A percentile compares a stretch with the other conserved stretches of the same genome.
Conservation (phyloP, 2,113 vertebrate genomes). For the Trichomycterus rosablanca region DNA sequence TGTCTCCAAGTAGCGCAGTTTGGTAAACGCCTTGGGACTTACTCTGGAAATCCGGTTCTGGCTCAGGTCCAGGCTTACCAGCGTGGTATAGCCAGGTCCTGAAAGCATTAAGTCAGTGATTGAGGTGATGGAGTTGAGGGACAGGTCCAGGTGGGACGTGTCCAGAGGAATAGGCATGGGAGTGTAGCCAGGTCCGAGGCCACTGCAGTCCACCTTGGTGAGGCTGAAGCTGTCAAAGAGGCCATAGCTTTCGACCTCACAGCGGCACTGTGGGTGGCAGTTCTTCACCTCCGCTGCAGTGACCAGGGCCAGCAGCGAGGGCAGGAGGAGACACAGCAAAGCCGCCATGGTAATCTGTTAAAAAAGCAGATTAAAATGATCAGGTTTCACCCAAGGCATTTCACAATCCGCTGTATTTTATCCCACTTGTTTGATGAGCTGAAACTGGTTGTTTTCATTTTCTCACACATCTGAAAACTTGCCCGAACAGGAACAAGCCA, state of each 20-base stretch:
- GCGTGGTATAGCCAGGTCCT: conserved; percentile 94
- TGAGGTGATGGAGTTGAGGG: conserved; percentile 78
- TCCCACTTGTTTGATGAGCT: no score
- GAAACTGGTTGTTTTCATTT: no score
- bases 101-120: conserved; percentile 82
- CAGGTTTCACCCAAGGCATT: no score
- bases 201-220: conserved; percentile 87
- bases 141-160: conserved; percentile 87
- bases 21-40: conserved; percentile 76
- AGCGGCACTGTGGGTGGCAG: conserved; percentile 85
- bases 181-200: conserved; percentile 72
- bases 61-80: conserved; percentile 88
- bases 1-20: conserved; percentile 88
- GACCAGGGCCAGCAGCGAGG: conserved; percentile 45
- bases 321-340: conserved; percentile 53
- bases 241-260: conserved; percentile 91
- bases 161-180: conserved; percentile 89
- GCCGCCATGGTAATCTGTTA: conserved; percentile 58
- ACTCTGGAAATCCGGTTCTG: conserved; percentile 79
- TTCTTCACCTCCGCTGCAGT: conserved; percentile 60
- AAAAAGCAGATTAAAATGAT: conserved; percentile 23
- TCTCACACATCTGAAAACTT: no score
- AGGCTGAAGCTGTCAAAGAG: conserved; percentile 96
- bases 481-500: no score
- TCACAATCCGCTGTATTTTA: no score